A percentile compares a stretch with the other conserved stretches of the same genome.
Evolutionary conservation across 1,140 invertebrate species (phyloP).

Genomic region (Brachystomella parvula): DNA sequence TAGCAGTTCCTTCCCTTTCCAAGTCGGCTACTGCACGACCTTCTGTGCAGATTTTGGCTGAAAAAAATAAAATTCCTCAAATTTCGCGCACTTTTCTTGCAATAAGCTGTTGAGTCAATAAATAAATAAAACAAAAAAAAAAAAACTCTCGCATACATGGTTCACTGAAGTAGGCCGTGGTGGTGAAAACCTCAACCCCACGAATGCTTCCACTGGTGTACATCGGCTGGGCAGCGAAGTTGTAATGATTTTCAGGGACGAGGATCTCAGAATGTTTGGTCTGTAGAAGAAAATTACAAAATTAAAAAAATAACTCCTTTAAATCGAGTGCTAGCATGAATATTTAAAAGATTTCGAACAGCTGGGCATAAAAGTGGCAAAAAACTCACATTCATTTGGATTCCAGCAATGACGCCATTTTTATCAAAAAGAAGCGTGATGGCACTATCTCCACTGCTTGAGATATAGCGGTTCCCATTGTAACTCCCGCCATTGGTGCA

Average conservation of each 20-base stretch:
- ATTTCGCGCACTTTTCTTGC: neutral
- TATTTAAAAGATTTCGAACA: too few species aligned
- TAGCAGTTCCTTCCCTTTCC: slow-evolving; percentile 14
- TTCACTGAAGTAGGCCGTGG: slow-evolving; percentile 17
- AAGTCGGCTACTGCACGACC: slow-evolving; percentile 5
- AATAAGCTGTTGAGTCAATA: neutral
- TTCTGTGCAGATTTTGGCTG: slow-evolving; percentile 12
- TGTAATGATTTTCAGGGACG: neutral
- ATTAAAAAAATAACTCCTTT: slow-evolving; percentile 12
- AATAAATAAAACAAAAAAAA: slow-evolving; percentile 6
- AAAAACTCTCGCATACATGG: slow-evolving; percentile 9
- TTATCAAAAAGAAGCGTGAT: slow-evolving; percentile 16
- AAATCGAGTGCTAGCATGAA: too few species aligned
- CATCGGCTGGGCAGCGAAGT: neutral
- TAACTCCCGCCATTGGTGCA: too few species aligned
- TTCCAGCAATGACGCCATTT: slow-evolving; percentile 25
- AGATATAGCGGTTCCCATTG: too few species aligned
- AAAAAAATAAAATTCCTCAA: neutral
- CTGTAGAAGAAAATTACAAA: slow-evolving; percentile 10
- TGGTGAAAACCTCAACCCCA: slow-evolving; percentile 10
- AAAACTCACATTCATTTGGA: slow-evolving; percentile 20
- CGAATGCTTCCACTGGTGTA: slow-evolving; percentile 9
- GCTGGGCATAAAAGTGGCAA: neutral
- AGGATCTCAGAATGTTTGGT: slow-evolving; percentile 5
- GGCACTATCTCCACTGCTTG: neutral